Evolutionary conservation across 2,888 invertebrate genomes (phyloP), one percentile per base, ranked within the genome.

Genomic region (Dinocampus coccinellae): DNA sequence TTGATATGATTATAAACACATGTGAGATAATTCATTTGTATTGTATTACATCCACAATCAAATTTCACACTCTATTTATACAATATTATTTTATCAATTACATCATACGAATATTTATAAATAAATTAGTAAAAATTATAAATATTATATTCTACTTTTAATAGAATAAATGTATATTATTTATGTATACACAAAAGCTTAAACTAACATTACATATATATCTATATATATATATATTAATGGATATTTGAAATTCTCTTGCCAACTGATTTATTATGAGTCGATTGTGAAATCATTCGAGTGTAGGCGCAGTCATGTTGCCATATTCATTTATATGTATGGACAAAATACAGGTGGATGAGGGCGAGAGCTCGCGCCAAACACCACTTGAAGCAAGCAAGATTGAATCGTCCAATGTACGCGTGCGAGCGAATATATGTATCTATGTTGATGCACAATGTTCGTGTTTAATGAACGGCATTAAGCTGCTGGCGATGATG

Each of bases 381-480:
- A 26, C 60, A 63, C 16, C 34, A 55, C 57, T 39, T 22, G 57
- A 22, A 57, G 11, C 39, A 39, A 36, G 63, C 55, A 36, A 55
- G 29, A 61, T 39, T 34, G 20, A 13, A 66, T 42, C 57, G 22
- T 57, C 60, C 39, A 65, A 36, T 64, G 47, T 57, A 16, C 62
- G 26, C 61, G 69, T 24, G 22, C 34, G 62, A 47, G n/a, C 47
- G 26, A 7, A 29, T 20, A 33, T 39, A 11, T 65, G 36, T 47
- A 65, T 65, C 69, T 52, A 58, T 57, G 58, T 53, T 47, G 13
- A 52, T 63, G 42, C 10, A 52, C 62, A 53, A 72, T 72, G 71
- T 75, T 76, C 77, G 77, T 77, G 82, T 84, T 84, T 84, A 84
- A 84, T 85, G 81, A 85, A 84, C 81, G 77, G 75, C 79, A 81